A percentile compares a stretch with the other conserved stretches of the same genome.
phyloP scores from a whole-genome alignment of 2,888 invertebrate genomes.

The Cosmia trapezina region DNA sequence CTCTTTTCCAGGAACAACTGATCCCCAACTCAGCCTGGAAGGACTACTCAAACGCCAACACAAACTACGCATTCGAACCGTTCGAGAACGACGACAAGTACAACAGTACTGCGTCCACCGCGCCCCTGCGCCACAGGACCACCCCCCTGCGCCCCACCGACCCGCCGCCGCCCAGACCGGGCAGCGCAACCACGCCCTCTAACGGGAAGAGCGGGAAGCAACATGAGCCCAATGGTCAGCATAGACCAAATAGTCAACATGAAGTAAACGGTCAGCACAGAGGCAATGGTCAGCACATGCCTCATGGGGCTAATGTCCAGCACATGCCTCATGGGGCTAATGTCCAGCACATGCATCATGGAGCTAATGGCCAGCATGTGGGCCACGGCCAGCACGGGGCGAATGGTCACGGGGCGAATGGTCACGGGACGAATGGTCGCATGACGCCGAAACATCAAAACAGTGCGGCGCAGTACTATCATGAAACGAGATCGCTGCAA shows the following conservation, averaged over 20 bases:
- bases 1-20: conserved; percentile 92
- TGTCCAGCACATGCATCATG: conserved; percentile 21
- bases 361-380: conserved; percentile 19
- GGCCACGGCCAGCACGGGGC: conserved; percentile 23
- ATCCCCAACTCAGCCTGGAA: conserved; percentile 97
- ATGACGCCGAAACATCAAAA: conserved; percentile 71
- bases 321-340: conserved; percentile 14
- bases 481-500: conserved; percentile 92
- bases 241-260: conserved; percentile 2
- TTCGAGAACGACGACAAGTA: conserved; percentile 95
- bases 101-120: conserved; percentile 79
- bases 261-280: conserved; percentile 36
- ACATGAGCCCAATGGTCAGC: conserved; percentile 34
- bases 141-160: conserved; percentile 70
- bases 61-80: conserved; percentile 97
- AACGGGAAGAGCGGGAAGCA: conserved; percentile 10
- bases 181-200: conserved; percentile 56
- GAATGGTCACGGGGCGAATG: conserved; percentile 62
- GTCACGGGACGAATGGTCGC: conserved; percentile 71
- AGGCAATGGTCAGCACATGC: conserved; percentile 33
- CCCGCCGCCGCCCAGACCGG: conserved; percentile 71
- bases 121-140: conserved; percentile 66
- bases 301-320: conserved; percentile 23
- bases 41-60: conserved; percentile 95
- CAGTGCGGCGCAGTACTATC: conserved; percentile 86